Evolutionary conservation across 1,140 invertebrate genomes (phyloP), one percentile per base, ranked within the genome.

Genomic region (Aricia agestis): DNA sequence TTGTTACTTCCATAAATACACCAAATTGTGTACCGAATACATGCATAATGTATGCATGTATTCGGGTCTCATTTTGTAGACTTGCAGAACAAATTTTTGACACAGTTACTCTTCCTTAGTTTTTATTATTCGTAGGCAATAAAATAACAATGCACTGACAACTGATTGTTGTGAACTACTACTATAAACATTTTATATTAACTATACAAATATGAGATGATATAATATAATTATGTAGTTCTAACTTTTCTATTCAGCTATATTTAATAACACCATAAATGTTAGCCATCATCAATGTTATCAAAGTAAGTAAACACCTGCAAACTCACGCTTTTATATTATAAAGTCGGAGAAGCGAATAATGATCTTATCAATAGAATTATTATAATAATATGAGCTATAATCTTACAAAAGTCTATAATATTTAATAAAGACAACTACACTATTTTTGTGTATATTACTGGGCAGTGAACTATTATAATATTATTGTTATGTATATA

Each of bases 391-490:
- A 7, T 36, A 36, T 36, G 36, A 36, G 36, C 9, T 25, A 42
- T 67, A 52, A 13, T 67, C 41, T 45, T 45, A 41, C 66, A 67
- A 67, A 32, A 67, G 15, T 18, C 41, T 45, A 67, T 45, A 67
- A 17, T 17, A 42, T 45, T 67, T 13, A 42, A 45, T 67, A 67
- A 52, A n/a, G 36, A 45, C 36, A 79, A 74, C 78, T 69, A 59
- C 17, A 58, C 25, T 41, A n/a, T 61, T 65, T 76, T 72, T 72
- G 75, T 76, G 73, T 76, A 74, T 66, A 74, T 69, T 71, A 74
- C 63, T 71, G 75, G 75, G 75, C 75, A 76, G 75, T 76, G 75
- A 74, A 73, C 75, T 76, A 76, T 76, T 74, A 36, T 74, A 36
- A 18, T 69, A 59, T 36, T 69, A 41, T 2, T 36, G n/a, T n/a